A percentile compares a stretch with the other conserved stretches of the same genome.
Evolutionary conservation across 2,113 vertebrate species (phyloP).

Genomic region (Gnathonemus echidnorhynchus): DNA sequence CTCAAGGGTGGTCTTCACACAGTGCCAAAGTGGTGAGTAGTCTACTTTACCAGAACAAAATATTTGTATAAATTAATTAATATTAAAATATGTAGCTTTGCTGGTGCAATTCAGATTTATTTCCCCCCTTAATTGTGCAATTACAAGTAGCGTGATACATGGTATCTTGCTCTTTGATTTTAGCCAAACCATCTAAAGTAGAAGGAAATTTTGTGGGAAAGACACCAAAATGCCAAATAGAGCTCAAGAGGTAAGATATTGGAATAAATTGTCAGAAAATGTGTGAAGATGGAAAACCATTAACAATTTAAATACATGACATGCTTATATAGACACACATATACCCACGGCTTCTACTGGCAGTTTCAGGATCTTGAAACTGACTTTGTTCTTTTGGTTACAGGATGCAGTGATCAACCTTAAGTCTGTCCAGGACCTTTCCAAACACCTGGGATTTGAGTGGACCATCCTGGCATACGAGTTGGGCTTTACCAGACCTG

Average conservation of each 20-base stretch:
- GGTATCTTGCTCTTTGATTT: background rate
- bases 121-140: background rate
- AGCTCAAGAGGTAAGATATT: constrained; percentile 61
- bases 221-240: constrained; percentile 61
- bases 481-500: constrained; percentile 61
- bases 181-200: background rate
- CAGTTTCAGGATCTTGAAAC: background rate
- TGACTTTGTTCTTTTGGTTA: background rate
- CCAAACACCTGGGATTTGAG: constrained; percentile 63
- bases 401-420: constrained; percentile 71
- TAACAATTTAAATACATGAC: background rate
- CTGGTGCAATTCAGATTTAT: background rate
- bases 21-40: constrained; percentile 5
- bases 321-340: background rate
- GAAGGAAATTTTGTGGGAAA: constrained; percentile 3
- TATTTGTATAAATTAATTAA: background rate
- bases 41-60: background rate
- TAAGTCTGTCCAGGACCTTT: constrained; percentile 62
- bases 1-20: background rate
- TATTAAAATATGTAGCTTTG: background rate
- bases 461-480: constrained; percentile 61
- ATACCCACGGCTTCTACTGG: background rate
- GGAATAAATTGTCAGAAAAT: background rate
- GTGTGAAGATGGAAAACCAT: background rate
- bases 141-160: background rate